phyloP scores from a whole-genome alignment of 2,888 invertebrate species.

The Thera obeliscata region DNA sequence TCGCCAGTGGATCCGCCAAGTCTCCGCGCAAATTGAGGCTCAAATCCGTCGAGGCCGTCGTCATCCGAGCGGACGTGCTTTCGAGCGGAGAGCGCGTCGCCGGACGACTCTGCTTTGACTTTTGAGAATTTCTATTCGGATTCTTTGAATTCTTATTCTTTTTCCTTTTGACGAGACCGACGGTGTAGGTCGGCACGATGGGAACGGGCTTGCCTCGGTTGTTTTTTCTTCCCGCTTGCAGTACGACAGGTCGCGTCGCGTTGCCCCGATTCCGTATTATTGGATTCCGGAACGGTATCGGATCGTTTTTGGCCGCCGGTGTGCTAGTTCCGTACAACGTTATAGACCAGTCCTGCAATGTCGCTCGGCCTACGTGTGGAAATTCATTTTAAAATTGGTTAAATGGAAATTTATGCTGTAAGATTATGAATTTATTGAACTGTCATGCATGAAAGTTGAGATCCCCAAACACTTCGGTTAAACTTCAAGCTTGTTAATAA shows the following conservation, averaged over 20 bases:
- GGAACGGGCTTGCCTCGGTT: conserved; percentile 70
- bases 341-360: conserved; percentile 96
- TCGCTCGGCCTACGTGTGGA: conserved; percentile 89
- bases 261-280: conserved; percentile 73
- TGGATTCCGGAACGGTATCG: conserved; percentile 81
- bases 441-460: conserved; percentile 7
- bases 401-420: conserved; percentile 12
- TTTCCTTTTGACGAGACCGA: conserved; percentile 78
- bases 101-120: conserved; percentile 81
- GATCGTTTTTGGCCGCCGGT: conserved; percentile 86
- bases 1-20: conserved; percentile 68
- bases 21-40: conserved; percentile 75
- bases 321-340: conserved; percentile 94
- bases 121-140: conserved; percentile 78
- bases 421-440: conserved; percentile 3
- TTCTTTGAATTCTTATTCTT: conserved; percentile 85
- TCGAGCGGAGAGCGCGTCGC: conserved; percentile 81
- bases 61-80: conserved; percentile 66
- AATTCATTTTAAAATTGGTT: conserved; percentile 31
- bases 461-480: conserved; percentile 25
- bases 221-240: conserved; percentile 73
- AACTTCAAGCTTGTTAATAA: conserved; percentile 34
- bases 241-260: conserved; percentile 73
- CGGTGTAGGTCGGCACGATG: conserved; percentile 74
- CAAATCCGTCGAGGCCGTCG: conserved; percentile 66